Percentiles rank a stretch among this genome's conserved stretches.
phyloP scores from a whole-genome alignment of 1,140 invertebrate genomes.

The Cydia strobilella region DNA sequence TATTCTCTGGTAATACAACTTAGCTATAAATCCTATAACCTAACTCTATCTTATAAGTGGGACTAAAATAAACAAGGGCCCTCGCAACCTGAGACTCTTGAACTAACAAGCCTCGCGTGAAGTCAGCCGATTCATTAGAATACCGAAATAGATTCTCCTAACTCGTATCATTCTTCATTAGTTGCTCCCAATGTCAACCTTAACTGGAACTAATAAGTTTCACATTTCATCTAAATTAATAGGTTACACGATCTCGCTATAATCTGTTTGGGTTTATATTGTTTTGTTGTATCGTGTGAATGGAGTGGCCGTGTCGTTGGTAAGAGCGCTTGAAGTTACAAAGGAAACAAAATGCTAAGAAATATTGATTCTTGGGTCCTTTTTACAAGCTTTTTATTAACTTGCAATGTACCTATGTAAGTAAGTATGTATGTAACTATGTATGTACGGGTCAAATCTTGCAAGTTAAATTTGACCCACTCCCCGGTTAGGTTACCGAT shows the following conservation, averaged over 20 bases:
- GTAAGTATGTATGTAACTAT: too few relatives aligned
- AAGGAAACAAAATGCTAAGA: too few relatives aligned
- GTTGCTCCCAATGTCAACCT: neutral
- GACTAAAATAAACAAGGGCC: constrained; percentile 22
- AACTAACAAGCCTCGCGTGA: constrained; percentile 18
- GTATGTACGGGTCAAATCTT: too few relatives aligned
- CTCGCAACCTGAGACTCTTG: constrained; percentile 15
- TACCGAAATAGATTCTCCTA: neutral
- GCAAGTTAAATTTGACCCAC: too few relatives aligned
- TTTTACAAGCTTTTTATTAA: too few relatives aligned
- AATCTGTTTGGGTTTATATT: constrained; percentile 1
- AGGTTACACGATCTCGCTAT: neutral
- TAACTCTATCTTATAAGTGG: constrained; percentile 9
- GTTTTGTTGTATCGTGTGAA: constrained; percentile 14
- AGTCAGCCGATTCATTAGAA: constrained; percentile 25
- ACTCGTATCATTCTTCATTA: constrained; percentile 5
- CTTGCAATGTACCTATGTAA: too few relatives aligned
- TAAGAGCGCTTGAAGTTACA: too few relatives aligned
- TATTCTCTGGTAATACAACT: neutral
- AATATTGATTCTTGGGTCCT: too few relatives aligned
- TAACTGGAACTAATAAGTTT: neutral
- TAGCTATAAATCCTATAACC: neutral
- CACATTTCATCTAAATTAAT: neutral
- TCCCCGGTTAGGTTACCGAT: too few relatives aligned
- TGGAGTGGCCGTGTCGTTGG: neutral